Percentiles rank a stretch among this genome's conserved stretches.
phyloP scores from a whole-genome alignment of 2,888 invertebrate genomes.

The Leptothorax acervorum region DNA sequence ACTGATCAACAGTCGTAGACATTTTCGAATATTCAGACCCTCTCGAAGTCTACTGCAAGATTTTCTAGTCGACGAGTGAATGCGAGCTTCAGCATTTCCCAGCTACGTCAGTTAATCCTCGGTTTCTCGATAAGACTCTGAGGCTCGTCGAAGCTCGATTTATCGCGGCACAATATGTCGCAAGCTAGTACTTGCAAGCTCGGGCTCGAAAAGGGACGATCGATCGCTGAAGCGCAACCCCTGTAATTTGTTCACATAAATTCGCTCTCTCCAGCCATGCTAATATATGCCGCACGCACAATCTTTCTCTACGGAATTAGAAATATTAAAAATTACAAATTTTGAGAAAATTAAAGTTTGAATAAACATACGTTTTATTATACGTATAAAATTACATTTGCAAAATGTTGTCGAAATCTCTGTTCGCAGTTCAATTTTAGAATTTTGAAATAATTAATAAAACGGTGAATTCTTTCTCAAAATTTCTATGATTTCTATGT shows the following conservation, averaged over 20 bases:
- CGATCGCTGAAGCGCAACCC: constrained; percentile 62
- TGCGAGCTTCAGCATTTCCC: constrained; percentile 58
- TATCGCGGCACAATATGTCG: constrained; percentile 73
- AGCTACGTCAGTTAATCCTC: constrained; percentile 66
- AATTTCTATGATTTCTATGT: background rate
- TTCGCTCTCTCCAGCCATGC: constrained; percentile 46
- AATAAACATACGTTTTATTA: background rate
- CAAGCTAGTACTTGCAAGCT: constrained; percentile 67
- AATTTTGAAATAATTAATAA: background rate
- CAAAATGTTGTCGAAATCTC: background rate
- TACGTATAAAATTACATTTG: background rate
- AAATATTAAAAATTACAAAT: background rate
- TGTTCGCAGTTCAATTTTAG: background rate
- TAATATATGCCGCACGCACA: constrained; percentile 17
- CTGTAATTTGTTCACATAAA: constrained; percentile 72
- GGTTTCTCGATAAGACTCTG: constrained; percentile 64
- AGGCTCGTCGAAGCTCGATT: constrained; percentile 70
- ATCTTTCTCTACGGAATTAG: background rate
- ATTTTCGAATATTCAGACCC: background rate
- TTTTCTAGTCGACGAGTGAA: constrained; percentile 56
- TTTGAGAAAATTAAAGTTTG: background rate
- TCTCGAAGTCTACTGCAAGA: background rate
- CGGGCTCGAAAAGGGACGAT: constrained; percentile 60
- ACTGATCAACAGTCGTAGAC: background rate
- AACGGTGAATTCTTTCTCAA: background rate